Base-by-base conservation (phyloP, 1,140 invertebrate species). In the Orius insidiosus region DNA sequence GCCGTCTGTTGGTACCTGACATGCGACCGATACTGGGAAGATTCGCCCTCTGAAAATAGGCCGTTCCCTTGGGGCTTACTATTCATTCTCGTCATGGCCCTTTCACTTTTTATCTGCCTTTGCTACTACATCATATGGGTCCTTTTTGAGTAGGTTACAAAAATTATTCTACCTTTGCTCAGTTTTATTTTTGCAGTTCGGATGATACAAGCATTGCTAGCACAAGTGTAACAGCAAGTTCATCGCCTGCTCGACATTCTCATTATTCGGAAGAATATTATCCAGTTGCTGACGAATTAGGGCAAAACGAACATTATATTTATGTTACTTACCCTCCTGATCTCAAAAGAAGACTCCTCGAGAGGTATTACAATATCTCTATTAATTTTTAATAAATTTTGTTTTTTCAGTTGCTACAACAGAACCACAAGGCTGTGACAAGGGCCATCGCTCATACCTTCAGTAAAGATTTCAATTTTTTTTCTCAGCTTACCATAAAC, bases 61-160 rank as follows among this genome's bases (percentile, higher is more conserved):
- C 75, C 74, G 48, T 85, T 85, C 59, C 81, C 84, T 8, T 85
- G 83, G 79, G 78, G 78, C 45, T 63, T 78, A 33, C 68, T 83
- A 35, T 68, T 79, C 41, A 74, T 80, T 45, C 71, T 85, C 18
- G 72, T 83, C 43, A 75, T 81, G 50, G 70, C 85, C 13, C 67
- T 87, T 5, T 80, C 80, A 9, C 68, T 81, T 1, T 84, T 82
- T 24, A 74, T 86, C 43, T 85, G 80, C 60, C 74, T 84, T 56
- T 86, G 82, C 63, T 89, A 89, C 59, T 88, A 88, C 64, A 77
- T 88, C 56, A 84, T 88, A 52, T 88, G 84, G 80, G 77, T 85
- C 47, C 69, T 87, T 31, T 86, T 85, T 66, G 82, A 85, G 85
- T 88, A 71, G 76, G 80, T 76, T 39, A 36, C n/a, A 31, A 33